A percentile compares a stretch with the other conserved stretches of the same genome.
phyloP scores from a whole-genome alignment of 2,888 invertebrate genomes.

The Leptopilina syphax region DNA sequence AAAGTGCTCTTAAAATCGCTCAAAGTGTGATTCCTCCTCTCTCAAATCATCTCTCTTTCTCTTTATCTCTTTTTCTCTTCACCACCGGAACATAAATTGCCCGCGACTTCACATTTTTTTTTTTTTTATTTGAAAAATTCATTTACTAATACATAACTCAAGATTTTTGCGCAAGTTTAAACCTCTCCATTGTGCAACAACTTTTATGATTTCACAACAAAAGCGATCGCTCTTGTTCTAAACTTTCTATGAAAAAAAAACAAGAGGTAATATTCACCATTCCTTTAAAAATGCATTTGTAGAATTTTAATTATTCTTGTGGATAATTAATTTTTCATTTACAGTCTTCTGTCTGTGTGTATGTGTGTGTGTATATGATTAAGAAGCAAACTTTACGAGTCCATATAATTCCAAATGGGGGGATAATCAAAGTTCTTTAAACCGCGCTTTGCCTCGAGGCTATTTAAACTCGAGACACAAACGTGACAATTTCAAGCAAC shows the following conservation, averaged over 20 bases:
- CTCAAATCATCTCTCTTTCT: not conserved
- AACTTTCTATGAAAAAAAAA: too few relatives aligned
- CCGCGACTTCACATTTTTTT: not conserved
- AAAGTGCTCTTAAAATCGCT: slow-evolving; percentile 49
- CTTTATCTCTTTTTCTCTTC: too few relatives aligned
- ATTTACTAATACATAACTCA: too few relatives aligned
- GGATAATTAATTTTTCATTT: slow-evolving; percentile 5
- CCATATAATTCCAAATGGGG: not conserved
- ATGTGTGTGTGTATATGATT: not conserved
- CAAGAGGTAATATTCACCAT: too few relatives aligned
- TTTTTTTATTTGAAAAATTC: not conserved
- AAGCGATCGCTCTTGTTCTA: too few relatives aligned
- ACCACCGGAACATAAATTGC: not conserved
- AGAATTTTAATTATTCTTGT: not conserved
- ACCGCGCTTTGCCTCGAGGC: not conserved
- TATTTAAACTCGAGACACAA: slow-evolving; percentile 21
- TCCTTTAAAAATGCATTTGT: not conserved
- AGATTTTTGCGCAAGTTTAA: too few relatives aligned
- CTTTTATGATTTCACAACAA: too few relatives aligned
- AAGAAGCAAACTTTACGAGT: slow-evolving; percentile 14
- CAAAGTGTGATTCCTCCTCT: not conserved
- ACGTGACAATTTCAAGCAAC: slow-evolving; percentile 29
- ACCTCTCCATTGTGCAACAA: too few relatives aligned
- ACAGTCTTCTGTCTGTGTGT: not conserved
- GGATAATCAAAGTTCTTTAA: slow-evolving; percentile 33